Base-by-base conservation (phyloP, 2,113 vertebrate species). In the Glaucomys volans region DNA sequence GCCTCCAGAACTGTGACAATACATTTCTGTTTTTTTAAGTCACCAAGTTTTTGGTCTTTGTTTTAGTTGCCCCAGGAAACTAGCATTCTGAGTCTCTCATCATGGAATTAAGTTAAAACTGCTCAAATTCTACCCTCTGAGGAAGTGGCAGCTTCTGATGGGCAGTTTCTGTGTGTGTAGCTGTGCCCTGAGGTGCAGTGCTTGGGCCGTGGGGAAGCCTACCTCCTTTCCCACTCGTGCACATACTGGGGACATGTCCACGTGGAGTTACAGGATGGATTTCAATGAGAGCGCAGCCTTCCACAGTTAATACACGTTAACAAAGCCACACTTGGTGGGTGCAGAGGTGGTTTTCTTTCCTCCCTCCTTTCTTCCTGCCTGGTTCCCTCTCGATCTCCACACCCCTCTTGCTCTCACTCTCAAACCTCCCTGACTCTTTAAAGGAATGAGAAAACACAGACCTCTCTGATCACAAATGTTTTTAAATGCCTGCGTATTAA, bases 401-500 rank as follows among this genome's bases (percentile, higher is more conserved):
- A 28, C 35, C 62, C 74, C 18, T 37, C 64, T 62, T 5, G 7
- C 85, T 86, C 81, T 59, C 69, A 17, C 69, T 94, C 87, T 87
- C 87, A 95, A 93, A 54, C 87, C 74, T 95, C 94, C 52, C 88
- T 44, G 80, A 95, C 93, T 96, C 97, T 90, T 71, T 91, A 96
- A 94, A 87, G 94, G 92, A 93, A 90, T 98, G 97, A 98, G 96
- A 97, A 98, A 98, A 93, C 96, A 81, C 97, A 98, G 97, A 92
- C 96, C 91, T 90, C 97, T 97, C 95, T 96, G 97, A 95, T 97
- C 90, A 94, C 94, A 96, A 97, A 97, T 98, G 97, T 97, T 98
- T 97, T 97, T 67, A 97, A 97, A 98, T 87, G 97, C 97, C 97
- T 97, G 95, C 28, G 87, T 97, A 96, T 97, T 98, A 97, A 98